Conservation (phyloP, 2,113 vertebrate genomes). For the Scortum barcoo region DNA sequence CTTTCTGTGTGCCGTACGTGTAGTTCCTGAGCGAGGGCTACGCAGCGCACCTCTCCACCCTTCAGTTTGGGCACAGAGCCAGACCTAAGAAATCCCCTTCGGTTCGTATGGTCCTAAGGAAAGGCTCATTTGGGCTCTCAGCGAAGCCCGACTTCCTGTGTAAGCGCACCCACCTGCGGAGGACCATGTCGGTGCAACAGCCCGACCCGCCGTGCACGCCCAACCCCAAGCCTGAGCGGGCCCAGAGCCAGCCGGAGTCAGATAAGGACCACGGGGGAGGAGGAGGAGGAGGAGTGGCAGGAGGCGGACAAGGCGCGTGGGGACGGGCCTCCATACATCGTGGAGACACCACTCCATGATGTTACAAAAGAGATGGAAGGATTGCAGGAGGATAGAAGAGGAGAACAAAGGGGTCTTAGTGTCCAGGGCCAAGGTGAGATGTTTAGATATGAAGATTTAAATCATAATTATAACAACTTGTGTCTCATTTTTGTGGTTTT, state of each 20-base stretch:
- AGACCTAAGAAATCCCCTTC: slow-evolving; percentile 94
- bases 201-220: slow-evolving; percentile 89
- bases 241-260: slow-evolving; percentile 97
- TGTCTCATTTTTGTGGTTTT: neutral
- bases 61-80: slow-evolving; percentile 93
- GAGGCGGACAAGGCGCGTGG: slow-evolving; percentile 86
- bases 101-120: slow-evolving; percentile 94
- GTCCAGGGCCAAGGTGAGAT: slow-evolving; percentile 73
- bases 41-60: slow-evolving; percentile 91
- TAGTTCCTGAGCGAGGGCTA: slow-evolving; percentile 98
- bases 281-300: slow-evolving; percentile 48
- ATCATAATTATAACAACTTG: neutral
- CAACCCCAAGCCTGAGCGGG: slow-evolving; percentile 95
- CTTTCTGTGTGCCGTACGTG: slow-evolving; percentile 2
- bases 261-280: slow-evolving; percentile 91
- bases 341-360: slow-evolving; percentile 90
- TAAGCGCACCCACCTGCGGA: slow-evolving; percentile 94
- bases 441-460: neutral
- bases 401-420: slow-evolving; percentile 48
- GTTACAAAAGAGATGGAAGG: slow-evolving; percentile 29
- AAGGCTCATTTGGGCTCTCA: slow-evolving; percentile 96
- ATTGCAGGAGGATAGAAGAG: slow-evolving; percentile 41
- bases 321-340: slow-evolving; percentile 89
- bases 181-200: slow-evolving; percentile 98
- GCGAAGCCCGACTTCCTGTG: slow-evolving; percentile 96